phyloP scores from a whole-genome alignment of 2,113 vertebrate genomes.

The Scomber japonicus region DNA sequence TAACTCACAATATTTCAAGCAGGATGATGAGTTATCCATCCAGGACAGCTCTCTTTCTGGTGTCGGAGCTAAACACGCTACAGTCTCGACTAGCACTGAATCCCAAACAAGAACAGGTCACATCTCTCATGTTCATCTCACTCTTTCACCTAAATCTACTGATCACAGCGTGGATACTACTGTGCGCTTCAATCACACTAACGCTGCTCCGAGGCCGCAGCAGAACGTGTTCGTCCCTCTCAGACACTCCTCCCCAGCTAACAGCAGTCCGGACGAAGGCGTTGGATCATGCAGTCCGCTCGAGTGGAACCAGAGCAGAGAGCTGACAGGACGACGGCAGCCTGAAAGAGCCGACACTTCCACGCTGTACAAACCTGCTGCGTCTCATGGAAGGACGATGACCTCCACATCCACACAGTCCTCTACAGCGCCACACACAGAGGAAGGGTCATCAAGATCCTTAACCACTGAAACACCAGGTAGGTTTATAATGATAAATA shows the following conservation, averaged over 20 bases:
- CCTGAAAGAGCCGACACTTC: conserved; percentile 70
- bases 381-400: conserved; percentile 48
- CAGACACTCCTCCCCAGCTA: conserved; percentile 20
- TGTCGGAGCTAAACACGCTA: not conserved
- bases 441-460: conserved; percentile 10
- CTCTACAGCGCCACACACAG: conserved; percentile 16
- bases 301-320: conserved; percentile 52
- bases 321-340: conserved; percentile 39
- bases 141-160: conserved; percentile 80
- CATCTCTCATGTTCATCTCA: conserved; percentile 86
- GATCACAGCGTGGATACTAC: not conserved
- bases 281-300: conserved; percentile 64
- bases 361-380: conserved; percentile 76
- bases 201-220: not conserved
- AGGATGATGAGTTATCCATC: not conserved
- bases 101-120: conserved; percentile 13
- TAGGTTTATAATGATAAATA: conserved; percentile 21
- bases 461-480: conserved; percentile 52
- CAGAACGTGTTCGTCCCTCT: conserved; percentile 37
- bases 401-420: conserved; percentile 30
- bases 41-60: conserved; percentile 8
- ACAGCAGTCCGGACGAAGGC: conserved; percentile 63
- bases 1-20: not conserved
- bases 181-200: not conserved
- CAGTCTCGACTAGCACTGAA: not conserved